Evolutionary conservation across 2,113 vertebrate species (phyloP).

Genomic region (Bubalus kerabau): DNA sequence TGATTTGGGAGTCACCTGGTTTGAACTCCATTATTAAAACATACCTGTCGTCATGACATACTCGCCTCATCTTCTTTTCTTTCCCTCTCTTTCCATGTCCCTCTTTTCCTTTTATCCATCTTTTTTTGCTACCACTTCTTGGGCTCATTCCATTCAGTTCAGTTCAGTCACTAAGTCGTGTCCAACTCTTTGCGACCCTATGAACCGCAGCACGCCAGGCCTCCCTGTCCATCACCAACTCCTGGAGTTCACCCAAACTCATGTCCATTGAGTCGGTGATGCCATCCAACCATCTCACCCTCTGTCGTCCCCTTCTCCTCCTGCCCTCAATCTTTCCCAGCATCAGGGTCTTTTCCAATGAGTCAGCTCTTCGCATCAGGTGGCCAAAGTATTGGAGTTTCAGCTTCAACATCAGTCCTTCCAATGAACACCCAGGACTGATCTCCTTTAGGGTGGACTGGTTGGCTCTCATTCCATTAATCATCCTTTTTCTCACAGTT

Average conservation of each 20-base stretch:
- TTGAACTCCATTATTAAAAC: background rate
- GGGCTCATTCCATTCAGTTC: background rate
- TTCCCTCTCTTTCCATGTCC: background rate
- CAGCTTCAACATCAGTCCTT: background rate
- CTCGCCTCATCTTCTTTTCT: background rate
- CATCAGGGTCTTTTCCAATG: background rate
- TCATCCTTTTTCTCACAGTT: background rate
- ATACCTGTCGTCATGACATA: background rate
- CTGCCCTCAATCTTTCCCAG: background rate
- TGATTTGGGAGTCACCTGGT: background rate
- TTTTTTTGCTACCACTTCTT: background rate
- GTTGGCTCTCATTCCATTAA: background rate
- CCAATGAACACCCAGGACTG: background rate
- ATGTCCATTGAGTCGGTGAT: background rate
- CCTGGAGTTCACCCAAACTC: background rate
- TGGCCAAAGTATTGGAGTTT: background rate
- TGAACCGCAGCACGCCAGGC: background rate
- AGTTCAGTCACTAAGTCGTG: background rate
- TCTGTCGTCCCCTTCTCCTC: background rate
- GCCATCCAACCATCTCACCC: background rate
- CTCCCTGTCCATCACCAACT: background rate
- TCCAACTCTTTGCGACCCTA: accelerated
- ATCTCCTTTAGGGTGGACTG: background rate
- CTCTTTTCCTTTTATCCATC: background rate
- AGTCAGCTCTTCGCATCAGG: background rate